Base-by-base conservation (phyloP, 2,113 vertebrate genomes). In the Cacatua alba region DNA sequence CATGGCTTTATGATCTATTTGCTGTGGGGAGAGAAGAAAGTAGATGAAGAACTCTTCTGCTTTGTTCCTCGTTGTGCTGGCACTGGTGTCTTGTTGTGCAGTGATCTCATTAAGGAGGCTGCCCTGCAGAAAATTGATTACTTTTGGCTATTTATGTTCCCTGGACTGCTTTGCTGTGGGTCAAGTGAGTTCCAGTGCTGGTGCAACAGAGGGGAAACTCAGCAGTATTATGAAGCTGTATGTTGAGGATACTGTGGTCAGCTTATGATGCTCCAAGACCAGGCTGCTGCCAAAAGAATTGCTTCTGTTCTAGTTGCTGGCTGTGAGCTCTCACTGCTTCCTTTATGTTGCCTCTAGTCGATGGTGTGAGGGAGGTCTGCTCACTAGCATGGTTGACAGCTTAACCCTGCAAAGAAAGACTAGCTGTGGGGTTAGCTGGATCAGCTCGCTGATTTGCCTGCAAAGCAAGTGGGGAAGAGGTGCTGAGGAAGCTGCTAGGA, bases 301-400 rank as follows among this genome's bases (percentile, higher is more conserved):
- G 43, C 20, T 29, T 63, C 37, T 71, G 41, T 43, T 63, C 7
- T 70, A 9, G 24, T 39, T 0, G 0, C 41, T 88, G 70, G 9
- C 51, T 29, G 37, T 28, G 71, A 52, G 46, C 67, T 86, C 46
- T 75, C 0, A 0, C 33, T 23, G 26, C 39, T 41, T 88, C 53
- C n/a, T 33, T 26, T 49, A 1, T 0, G 0, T 43, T n/a, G 9
- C 26, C n/a, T 64, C 60, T 15, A 4, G 33, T 41, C 0, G 0
- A 1, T 55, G 35, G 23, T n/a, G 51, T 16, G 62, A 33, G 44
- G 13, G 41, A 75, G 44, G 6, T 21, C 49, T 68, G n/a, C 33
- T 70, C 1, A 2, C 41, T 26, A 39, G 18, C 13, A 6, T 31
- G 60, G 49, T 55, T 78, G 39, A 16, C 19, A 11, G 13, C 20